Evolutionary conservation across 1,140 invertebrate genomes (phyloP).

Genomic region (Aphelinus atriplicis): DNA sequence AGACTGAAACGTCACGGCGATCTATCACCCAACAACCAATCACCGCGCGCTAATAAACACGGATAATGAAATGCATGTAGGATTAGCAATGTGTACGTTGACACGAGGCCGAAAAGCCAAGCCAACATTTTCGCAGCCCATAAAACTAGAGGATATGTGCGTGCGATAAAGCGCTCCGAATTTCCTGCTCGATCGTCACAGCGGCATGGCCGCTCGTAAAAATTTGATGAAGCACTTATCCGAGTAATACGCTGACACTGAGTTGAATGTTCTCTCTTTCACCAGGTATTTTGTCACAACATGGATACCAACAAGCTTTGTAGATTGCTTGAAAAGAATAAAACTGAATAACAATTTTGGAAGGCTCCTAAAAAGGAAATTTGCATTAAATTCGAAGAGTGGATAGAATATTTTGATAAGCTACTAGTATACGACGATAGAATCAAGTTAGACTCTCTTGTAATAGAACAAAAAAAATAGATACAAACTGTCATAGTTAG

Average conservation of each 20-base stretch:
- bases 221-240: slow-evolving; percentile 7
- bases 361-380: too few relatives aligned
- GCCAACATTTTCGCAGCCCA: neutral
- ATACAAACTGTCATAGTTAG: too few relatives aligned
- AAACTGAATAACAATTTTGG: too few relatives aligned
- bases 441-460: too few relatives aligned
- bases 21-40: slow-evolving; percentile 53
- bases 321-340: too few relatives aligned
- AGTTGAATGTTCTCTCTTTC: neutral
- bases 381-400: too few relatives aligned
- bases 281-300: neutral
- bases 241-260: neutral
- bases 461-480: too few relatives aligned
- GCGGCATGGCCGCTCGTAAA: neutral
- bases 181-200: neutral
- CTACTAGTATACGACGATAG: too few relatives aligned
- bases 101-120: neutral
- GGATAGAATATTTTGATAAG: too few relatives aligned
- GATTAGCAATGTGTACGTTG: slow-evolving; percentile 23
- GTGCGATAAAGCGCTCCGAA: neutral
- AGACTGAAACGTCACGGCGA: slow-evolving; percentile 46
- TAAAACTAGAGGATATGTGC: slow-evolving; percentile 2
- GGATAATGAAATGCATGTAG: slow-evolving; percentile 53
- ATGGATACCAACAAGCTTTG: too few relatives aligned
- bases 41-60: slow-evolving; percentile 50